phyloP scores from a whole-genome alignment of 2,113 vertebrate species.

The Balaeniceps rex region DNA sequence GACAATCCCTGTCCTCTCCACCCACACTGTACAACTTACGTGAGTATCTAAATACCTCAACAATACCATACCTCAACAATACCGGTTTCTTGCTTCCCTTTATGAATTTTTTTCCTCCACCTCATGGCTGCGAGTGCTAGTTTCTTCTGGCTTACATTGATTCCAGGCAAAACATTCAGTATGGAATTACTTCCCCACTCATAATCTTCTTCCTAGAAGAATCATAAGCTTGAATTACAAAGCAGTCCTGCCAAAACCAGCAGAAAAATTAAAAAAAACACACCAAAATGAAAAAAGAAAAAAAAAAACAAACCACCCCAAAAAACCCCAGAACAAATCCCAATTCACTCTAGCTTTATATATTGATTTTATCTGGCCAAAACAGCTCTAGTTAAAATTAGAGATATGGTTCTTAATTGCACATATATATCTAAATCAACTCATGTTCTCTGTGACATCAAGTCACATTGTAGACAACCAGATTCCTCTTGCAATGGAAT shows the following conservation, averaged over 20 bases:
- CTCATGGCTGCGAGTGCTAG: slow-evolving; percentile 90
- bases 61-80: slow-evolving; percentile 56
- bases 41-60: not conserved
- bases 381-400: not conserved
- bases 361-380: not conserved
- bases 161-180: slow-evolving; percentile 83
- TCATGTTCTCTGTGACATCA: not conserved
- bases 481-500: not conserved
- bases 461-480: not conserved
- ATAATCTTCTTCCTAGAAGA: slow-evolving; percentile 90
- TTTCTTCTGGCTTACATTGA: slow-evolving; percentile 85
- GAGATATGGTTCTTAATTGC: not conserved
- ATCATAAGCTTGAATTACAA: not conserved
- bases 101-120: slow-evolving; percentile 89
- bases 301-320: too few species aligned
- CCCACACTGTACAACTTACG: not conserved
- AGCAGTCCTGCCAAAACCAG: not conserved
- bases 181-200: slow-evolving; percentile 93
- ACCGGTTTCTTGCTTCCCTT: slow-evolving; percentile 69
- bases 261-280: not conserved
- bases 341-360: not conserved
- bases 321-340: not conserved
- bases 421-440: not conserved
- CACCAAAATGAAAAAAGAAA: not conserved
- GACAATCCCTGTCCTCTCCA: not conserved